These are phyloP conservation scores for Crocuta crocuta DNA, from an alignment of 2,113 vertebrate genomes.

Conservation along the genomic window DNA sequence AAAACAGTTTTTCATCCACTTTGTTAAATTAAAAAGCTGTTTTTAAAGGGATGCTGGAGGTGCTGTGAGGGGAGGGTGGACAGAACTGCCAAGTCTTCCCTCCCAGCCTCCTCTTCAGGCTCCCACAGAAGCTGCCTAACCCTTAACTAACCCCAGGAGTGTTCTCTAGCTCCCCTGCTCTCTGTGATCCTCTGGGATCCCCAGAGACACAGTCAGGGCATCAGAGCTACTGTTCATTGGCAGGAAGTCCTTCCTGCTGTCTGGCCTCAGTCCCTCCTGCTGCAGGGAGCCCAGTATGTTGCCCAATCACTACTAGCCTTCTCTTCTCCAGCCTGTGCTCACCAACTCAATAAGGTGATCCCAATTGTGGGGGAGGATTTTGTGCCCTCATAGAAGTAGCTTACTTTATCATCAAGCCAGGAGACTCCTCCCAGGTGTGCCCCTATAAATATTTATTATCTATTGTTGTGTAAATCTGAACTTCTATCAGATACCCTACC, in stretches of 20 bases:
- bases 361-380: not conserved
- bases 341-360: not conserved
- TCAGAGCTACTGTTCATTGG: conserved; percentile 80
- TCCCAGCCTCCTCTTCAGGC: conserved; percentile 43
- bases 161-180: conserved; percentile 72
- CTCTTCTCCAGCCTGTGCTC: not conserved
- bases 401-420: conserved; percentile 20
- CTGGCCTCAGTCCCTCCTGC: conserved; percentile 70
- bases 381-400: not conserved
- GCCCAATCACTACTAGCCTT: not conserved
- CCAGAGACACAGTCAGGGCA: conserved; percentile 77
- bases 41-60: conserved; percentile 77
- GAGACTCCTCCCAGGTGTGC: conserved; percentile 24
- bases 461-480: conserved; percentile 15
- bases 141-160: conserved; percentile 31
- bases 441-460: conserved; percentile 11
- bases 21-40: conserved; percentile 84
- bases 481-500: not conserved
- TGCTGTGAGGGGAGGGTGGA: conserved; percentile 70
- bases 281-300: conserved; percentile 46
- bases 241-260: conserved; percentile 78
- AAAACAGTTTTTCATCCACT: conserved; percentile 84
- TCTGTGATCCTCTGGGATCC: conserved; percentile 42
- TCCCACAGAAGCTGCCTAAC: conserved; percentile 76
- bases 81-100: conserved; percentile 73